These are phyloP conservation scores for Trinorchestia longiramus DNA, from an alignment of 1,140 invertebrate species.

Conservation along the genomic window DNA sequence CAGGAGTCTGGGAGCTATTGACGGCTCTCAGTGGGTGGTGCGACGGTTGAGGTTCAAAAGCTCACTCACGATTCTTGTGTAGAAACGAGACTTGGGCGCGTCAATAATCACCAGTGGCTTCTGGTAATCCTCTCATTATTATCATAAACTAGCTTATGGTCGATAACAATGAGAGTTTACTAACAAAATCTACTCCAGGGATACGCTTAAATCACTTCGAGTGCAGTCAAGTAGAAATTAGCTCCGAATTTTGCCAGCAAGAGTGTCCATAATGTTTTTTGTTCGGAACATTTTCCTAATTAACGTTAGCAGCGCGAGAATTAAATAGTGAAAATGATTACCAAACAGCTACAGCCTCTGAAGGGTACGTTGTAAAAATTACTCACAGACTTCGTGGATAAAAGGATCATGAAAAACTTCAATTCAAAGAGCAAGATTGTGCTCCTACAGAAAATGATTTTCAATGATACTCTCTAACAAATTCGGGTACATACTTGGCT, in stretches of 20 bases:
- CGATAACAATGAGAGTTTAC: slow-evolving; percentile 26
- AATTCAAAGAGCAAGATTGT: not conserved
- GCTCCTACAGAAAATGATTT: not conserved
- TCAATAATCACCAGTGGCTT: not conserved
- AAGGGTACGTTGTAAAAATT: not conserved
- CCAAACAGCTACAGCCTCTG: not conserved
- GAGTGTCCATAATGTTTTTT: not conserved
- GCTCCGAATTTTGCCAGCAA: not conserved
- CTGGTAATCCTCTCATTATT: not conserved
- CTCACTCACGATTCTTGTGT: not conserved
- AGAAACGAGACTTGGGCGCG: not conserved
- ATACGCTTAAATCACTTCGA: not conserved
- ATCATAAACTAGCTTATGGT: not conserved
- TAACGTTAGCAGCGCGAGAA: not conserved
- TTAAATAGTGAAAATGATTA: not conserved
- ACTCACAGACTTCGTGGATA: not conserved
- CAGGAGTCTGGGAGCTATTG: not conserved
- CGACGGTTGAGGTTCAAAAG: not conserved
- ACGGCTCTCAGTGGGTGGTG: not conserved
- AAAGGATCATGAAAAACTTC: not conserved
- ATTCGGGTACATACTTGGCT: not conserved
- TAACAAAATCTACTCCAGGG: not conserved
- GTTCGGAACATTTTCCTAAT: not conserved
- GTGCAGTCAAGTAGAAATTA: slow-evolving; percentile 8
- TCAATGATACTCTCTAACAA: not conserved